Evolutionary conservation across 2,888 invertebrate species (phyloP).

Genomic region (Neria commutata): DNA sequence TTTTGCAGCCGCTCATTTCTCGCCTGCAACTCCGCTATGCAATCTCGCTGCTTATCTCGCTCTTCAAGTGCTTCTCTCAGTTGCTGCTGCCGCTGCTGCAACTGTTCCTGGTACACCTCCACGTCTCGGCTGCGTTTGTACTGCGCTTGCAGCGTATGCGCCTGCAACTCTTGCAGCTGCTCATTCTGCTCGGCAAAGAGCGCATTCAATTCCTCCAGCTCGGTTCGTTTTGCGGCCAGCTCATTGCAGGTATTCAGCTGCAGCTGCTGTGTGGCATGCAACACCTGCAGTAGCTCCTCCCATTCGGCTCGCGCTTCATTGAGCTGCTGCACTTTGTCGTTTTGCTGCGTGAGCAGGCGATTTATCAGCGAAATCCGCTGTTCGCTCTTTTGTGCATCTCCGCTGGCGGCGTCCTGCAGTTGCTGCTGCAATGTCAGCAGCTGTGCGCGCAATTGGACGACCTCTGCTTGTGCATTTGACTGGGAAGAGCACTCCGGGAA

Average conservation of each 20-base stretch:
- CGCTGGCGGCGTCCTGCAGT: slow-evolving; percentile 26
- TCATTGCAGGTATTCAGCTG: slow-evolving; percentile 42
- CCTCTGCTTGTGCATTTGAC: slow-evolving; percentile 11
- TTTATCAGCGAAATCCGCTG: slow-evolving; percentile 42
- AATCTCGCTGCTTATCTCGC: slow-evolving; percentile 16
- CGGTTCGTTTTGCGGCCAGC: slow-evolving; percentile 39
- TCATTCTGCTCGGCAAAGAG: slow-evolving; percentile 52
- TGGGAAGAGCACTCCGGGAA: not conserved
- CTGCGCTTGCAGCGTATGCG: slow-evolving; percentile 32
- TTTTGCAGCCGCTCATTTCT: slow-evolving; percentile 19
- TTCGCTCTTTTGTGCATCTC: slow-evolving; percentile 37
- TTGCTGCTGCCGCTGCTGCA: slow-evolving; percentile 29
- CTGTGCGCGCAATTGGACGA: slow-evolving; percentile 29
- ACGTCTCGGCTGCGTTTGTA: slow-evolving; percentile 33
- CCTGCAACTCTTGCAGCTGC: slow-evolving; percentile 46
- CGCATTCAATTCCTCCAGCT: slow-evolving; percentile 51
- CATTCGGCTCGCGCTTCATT: slow-evolving; percentile 50
- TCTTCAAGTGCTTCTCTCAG: slow-evolving; percentile 37
- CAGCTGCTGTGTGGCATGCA: slow-evolving; percentile 40
- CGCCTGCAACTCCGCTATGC: slow-evolving; percentile 24
- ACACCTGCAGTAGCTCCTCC: slow-evolving; percentile 44
- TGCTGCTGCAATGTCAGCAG: slow-evolving; percentile 37
- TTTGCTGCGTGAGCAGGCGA: slow-evolving; percentile 45
- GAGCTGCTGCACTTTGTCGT: slow-evolving; percentile 46
- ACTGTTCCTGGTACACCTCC: slow-evolving; percentile 37